Evolutionary conservation across 1,140 invertebrate genomes (phyloP).

Genomic region (Drosophila watanabei): DNA sequence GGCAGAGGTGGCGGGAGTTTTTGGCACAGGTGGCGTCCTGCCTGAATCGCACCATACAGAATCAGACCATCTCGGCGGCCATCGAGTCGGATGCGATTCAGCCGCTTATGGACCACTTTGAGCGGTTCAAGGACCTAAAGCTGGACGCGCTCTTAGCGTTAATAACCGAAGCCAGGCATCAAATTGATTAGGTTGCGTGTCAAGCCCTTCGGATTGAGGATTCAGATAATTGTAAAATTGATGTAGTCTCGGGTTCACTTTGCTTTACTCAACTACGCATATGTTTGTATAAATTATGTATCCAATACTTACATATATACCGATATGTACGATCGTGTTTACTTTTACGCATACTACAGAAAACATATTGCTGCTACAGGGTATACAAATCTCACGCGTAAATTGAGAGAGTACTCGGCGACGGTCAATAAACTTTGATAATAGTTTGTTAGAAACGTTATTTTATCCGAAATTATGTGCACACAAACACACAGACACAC

Average conservation of each 20-base stretch:
- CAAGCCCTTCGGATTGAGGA: slow-evolving; percentile 15
- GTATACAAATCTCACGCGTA: slow-evolving; percentile 50
- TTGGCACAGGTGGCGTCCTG: slow-evolving; percentile 74
- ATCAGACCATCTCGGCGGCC: slow-evolving; percentile 81
- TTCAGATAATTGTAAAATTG: slow-evolving; percentile 42
- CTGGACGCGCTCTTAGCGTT: slow-evolving; percentile 81
- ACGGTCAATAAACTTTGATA: slow-evolving; percentile 51
- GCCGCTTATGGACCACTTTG: slow-evolving; percentile 82
- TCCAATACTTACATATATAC: slow-evolving; percentile 50
- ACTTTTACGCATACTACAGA: slow-evolving; percentile 42
- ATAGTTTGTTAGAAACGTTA: slow-evolving; percentile 58
- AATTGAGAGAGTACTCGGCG: slow-evolving; percentile 33
- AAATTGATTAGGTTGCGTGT: slow-evolving; percentile 70
- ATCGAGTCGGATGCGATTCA: slow-evolving; percentile 85
- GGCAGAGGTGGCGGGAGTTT: slow-evolving; percentile 77
- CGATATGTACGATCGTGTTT: slow-evolving; percentile 40
- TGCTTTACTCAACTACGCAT: slow-evolving; percentile 44
- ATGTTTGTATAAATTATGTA: slow-evolving; percentile 61
- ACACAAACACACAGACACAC: slow-evolving; percentile 9
- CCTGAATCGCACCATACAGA: slow-evolving; percentile 79
- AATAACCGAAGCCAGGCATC: slow-evolving; percentile 81
- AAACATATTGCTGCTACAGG: slow-evolving; percentile 52
- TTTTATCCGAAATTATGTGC: slow-evolving; percentile 67
- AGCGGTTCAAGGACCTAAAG: slow-evolving; percentile 81
- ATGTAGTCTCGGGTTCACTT: slow-evolving; percentile 41